These are phyloP conservation scores for Apamea anceps DNA, from an alignment of 2,888 invertebrate species.

Conservation along the genomic window DNA sequence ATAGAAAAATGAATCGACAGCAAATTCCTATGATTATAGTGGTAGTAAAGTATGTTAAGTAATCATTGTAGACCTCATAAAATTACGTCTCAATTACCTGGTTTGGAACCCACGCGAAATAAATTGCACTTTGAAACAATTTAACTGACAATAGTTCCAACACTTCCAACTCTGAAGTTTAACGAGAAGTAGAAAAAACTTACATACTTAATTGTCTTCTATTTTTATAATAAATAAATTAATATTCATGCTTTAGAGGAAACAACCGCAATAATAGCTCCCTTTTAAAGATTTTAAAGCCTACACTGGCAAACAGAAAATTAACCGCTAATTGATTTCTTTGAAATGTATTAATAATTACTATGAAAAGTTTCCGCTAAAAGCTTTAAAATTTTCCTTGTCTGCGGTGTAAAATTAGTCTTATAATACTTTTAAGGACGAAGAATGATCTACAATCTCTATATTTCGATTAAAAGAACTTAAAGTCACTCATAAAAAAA, in stretches of 20 bases:
- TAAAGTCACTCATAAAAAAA: constrained; percentile 1
- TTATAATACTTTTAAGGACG: constrained; percentile 13
- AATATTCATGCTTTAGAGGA: background rate
- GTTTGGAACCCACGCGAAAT: constrained; percentile 16
- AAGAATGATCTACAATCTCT: constrained; percentile 10
- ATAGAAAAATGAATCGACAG: constrained; percentile 24
- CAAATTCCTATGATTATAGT: constrained; percentile 34
- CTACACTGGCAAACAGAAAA: constrained; percentile 15
- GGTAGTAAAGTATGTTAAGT: constrained; percentile 9
- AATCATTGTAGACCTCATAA: constrained; percentile 22
- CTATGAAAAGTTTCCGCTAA: constrained; percentile 38
- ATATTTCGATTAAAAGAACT: constrained; percentile 9
- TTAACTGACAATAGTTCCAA: background rate
- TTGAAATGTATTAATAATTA: constrained; percentile 45
- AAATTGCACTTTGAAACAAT: background rate
- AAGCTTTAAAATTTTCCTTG: constrained; percentile 43
- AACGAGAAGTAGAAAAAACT: background rate
- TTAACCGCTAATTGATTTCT: constrained; percentile 53
- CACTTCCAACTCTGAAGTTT: background rate
- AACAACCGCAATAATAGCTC: constrained; percentile 14
- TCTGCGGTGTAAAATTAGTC: constrained; percentile 46
- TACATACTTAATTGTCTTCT: background rate
- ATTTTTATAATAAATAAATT: constrained; percentile 17
- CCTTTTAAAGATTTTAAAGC: constrained; percentile 10
- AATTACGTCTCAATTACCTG: constrained; percentile 38